Conservation (phyloP, 2,888 invertebrate species). For the Caenorhabditis becei region DNA sequence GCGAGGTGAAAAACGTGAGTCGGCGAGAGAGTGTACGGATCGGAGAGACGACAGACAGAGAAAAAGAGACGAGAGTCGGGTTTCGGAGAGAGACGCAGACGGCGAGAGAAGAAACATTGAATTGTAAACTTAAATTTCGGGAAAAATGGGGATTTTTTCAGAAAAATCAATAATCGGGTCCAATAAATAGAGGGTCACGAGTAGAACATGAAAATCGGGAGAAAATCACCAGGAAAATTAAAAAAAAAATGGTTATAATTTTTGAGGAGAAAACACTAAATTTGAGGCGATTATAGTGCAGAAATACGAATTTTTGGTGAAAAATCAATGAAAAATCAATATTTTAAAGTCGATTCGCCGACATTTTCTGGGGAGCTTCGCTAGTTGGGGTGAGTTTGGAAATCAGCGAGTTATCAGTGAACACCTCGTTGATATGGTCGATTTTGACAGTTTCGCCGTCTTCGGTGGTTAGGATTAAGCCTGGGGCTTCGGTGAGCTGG, state of each 20-base stretch:
- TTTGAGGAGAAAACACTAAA: not conserved
- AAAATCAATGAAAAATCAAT: not conserved
- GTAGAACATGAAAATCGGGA: too few species aligned
- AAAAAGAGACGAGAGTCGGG: not conserved
- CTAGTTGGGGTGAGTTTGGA: constrained; percentile 23
- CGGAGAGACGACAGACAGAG: not conserved
- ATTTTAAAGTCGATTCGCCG: constrained; percentile 45
- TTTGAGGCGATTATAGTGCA: constrained; percentile 5
- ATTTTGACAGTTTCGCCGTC: constrained; percentile 42
- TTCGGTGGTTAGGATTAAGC: constrained; percentile 32
- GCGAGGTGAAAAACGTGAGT: not conserved
- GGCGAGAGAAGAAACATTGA: too few species aligned
- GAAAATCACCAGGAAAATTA: constrained; percentile 3
- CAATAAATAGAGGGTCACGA: too few species aligned
- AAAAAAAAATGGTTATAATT: not conserved
- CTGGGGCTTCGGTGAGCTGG: constrained; percentile 60
- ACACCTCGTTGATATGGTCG: constrained; percentile 37
- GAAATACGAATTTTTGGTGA: not conserved
- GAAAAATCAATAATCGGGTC: too few species aligned
- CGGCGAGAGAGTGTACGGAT: not conserved
- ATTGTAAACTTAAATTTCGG: too few species aligned
- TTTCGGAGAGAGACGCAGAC: too few species aligned
- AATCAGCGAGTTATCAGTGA: constrained; percentile 30
- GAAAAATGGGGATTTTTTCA: too few species aligned
- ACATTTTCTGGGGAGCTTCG: constrained; percentile 20